Conservation (phyloP, 2,888 invertebrate species). For the Chrysomela aeneicollis region DNA sequence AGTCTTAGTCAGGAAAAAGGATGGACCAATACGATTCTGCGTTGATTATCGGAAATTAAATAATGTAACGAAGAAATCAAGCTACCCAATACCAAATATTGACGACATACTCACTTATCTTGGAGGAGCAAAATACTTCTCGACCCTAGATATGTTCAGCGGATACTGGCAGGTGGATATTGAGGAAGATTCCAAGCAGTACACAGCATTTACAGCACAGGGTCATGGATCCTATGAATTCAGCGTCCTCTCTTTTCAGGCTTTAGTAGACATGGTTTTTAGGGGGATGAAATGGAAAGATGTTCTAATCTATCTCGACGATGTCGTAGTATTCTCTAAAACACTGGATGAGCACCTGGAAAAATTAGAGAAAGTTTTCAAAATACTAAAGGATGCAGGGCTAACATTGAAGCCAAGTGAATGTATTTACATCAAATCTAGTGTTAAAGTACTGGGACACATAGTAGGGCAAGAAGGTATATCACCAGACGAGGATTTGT, state of each 20-base stretch:
- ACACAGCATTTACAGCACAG: conserved; percentile 41
- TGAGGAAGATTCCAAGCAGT: conserved; percentile 30
- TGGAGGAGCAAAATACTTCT: background rate
- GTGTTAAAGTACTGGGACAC: conserved; percentile 44
- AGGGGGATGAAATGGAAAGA: conserved; percentile 38
- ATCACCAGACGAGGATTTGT: conserved; percentile 18
- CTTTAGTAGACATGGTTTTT: conserved; percentile 38
- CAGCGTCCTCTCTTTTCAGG: conserved; percentile 41
- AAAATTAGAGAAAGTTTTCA: conserved; percentile 33
- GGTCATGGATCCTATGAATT: conserved; percentile 42
- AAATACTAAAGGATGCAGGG: conserved; percentile 29
- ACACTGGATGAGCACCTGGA: conserved; percentile 36
- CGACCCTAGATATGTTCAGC: too few relatives aligned
- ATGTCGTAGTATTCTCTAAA: conserved; percentile 39
- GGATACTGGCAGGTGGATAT: too few relatives aligned
- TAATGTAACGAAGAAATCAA: conserved; percentile 33
- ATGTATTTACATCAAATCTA: conserved; percentile 23
- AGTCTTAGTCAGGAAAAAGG: conserved; percentile 35
- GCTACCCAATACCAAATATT: too few relatives aligned
- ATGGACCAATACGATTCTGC: conserved; percentile 29
- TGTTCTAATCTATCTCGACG: conserved; percentile 41
- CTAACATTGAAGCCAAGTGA: conserved; percentile 37
- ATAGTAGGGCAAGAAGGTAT: conserved; percentile 37
- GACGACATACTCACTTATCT: too few relatives aligned
- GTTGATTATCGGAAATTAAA: conserved; percentile 36